Conservation (phyloP, 2,113 vertebrate species). For the Cyanoliseus patagonus region DNA sequence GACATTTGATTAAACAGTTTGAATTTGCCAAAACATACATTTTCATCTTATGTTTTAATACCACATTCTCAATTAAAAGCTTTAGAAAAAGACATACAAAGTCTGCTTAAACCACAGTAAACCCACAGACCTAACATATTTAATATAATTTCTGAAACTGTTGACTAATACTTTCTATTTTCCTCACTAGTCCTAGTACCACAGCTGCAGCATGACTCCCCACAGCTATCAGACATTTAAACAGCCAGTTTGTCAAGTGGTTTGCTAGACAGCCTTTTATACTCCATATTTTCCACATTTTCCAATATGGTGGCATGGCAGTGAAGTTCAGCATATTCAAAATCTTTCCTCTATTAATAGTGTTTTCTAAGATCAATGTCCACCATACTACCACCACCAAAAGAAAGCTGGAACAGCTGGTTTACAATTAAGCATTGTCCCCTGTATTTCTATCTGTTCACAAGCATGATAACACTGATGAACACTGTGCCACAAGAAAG, state of each 20-base stretch:
- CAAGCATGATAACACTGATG: neutral
- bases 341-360: neutral
- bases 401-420: neutral
- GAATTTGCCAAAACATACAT: conserved; percentile 69
- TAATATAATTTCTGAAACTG: conserved; percentile 42
- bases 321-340: neutral
- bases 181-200: conserved; percentile 12
- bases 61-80: conserved; percentile 58
- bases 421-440: neutral
- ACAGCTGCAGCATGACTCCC: conserved; percentile 46
- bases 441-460: neutral
- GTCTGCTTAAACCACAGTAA: conserved; percentile 45
- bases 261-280: neutral
- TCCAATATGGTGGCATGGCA: neutral
- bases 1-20: conserved; percentile 68
- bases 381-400: neutral
- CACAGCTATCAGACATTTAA: conserved; percentile 23
- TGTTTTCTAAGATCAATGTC: neutral
- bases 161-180: conserved; percentile 60
- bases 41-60: conserved; percentile 64
- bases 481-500: neutral
- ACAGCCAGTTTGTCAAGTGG: neutral
- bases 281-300: neutral
- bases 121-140: conserved; percentile 16
- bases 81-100: conserved; percentile 31